Evolutionary conservation across 2,888 invertebrate genomes (phyloP), one percentile per base, ranked within the genome.

Genomic region (Ectobius pallidus): DNA sequence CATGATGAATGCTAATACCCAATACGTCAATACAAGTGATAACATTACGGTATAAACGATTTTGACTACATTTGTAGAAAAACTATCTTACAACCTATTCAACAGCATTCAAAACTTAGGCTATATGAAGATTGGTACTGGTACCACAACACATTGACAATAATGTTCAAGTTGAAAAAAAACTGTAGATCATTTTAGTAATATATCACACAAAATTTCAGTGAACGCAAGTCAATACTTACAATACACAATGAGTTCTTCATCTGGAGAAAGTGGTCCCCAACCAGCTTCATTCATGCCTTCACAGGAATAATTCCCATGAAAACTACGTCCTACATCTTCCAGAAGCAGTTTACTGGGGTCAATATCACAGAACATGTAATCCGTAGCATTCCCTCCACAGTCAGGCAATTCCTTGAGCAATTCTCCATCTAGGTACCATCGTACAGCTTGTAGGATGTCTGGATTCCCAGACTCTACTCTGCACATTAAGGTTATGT

Each of bases 231-330:
- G n/a, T n/a, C n/a, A n/a, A n/a, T n/a, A 87, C 91, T 88, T 83
- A 93, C 93, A 94, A 80, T 92, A 89, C 69, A 96, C 95, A 78
- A 92, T 85, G 14, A 96, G 87, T 78, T 94, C 92, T 30, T 91
- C 90, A 74, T 91, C 90, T 46, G 88, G 87, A 39, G 95, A 95
- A 77, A 89, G 87, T 44, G 89, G 88, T 52, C 96, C 96, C 93
- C 95, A 95, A 9, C 95, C 95, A 11, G 95, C 96, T 16, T 89
- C 88, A 84, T 96, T 97, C 82, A 89, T 91, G 18, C 96, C 97
- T 79, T 92, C 91, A 82, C 97, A 97, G 0, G 96, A 94, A 84
- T 96, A 97, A 84, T 96, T 96, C 30, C 96, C 97, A 79, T 96
- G 94, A 83, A 96, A 96, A 71, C 91, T 91, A 81, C 95, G 90